Evolutionary conservation across 2,888 invertebrate genomes (phyloP).

Genomic region (Eubasilissa splendida): DNA sequence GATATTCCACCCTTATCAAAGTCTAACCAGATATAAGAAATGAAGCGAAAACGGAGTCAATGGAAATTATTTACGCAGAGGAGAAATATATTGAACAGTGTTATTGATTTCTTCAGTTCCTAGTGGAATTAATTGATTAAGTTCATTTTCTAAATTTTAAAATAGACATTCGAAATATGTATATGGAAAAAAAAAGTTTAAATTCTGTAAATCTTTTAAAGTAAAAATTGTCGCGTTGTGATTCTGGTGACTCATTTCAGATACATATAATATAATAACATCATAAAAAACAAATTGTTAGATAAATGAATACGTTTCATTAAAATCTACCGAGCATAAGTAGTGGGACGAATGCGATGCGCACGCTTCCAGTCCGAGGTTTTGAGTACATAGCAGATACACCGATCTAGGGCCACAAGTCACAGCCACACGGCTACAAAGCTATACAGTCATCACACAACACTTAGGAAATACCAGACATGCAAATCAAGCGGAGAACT

Average conservation of each 20-base stretch:
- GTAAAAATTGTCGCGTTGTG: no score
- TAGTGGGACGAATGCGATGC: no score
- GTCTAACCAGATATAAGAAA: constrained; percentile 46
- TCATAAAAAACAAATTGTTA: no score
- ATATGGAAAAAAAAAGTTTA: no score
- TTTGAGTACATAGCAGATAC: constrained; percentile 30
- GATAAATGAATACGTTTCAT: no score
- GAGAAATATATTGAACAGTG: constrained; percentile 27
- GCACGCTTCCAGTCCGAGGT: constrained; percentile 24
- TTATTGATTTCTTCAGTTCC: not conserved
- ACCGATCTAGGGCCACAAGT: not conserved
- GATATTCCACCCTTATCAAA: constrained; percentile 49
- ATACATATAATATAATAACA: no score
- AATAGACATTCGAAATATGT: no score
- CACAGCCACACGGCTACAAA: constrained; percentile 36
- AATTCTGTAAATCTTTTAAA: no score
- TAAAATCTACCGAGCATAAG: no score
- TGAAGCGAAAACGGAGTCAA: constrained; percentile 26
- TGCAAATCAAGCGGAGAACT: constrained; percentile 43
- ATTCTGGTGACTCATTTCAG: no score
- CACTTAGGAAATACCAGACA: constrained; percentile 33
- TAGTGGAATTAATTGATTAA: constrained; percentile 1
- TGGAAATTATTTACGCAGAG: constrained; percentile 38
- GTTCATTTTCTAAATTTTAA: no score
- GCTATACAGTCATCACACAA: constrained; percentile 35